Base-by-base conservation (phyloP, 2,113 vertebrate genomes). In the Platysteira castanea region DNA sequence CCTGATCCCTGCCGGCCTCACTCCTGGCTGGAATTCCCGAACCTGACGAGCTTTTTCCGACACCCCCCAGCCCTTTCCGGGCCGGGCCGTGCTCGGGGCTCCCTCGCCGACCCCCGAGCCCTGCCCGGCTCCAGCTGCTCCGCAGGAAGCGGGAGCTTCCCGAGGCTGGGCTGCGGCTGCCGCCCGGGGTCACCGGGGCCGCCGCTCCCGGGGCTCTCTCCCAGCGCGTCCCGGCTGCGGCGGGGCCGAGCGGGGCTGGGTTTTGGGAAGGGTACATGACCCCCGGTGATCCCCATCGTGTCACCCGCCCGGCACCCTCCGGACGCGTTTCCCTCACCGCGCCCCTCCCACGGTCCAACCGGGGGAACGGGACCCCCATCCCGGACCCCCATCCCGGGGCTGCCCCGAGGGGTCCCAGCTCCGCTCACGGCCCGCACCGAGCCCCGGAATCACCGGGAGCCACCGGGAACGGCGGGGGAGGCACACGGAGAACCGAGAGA, bases 1-100 rank as follows among this genome's bases (percentile, higher is more conserved):
- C 10, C 39, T 3, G 2, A 0, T 14, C 19, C 9, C 2, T 2
- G 11, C 24, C 33, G 19, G 41, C 33, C 73, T 13, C 42, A 1
- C 12, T 20, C 16, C 63, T 1, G 49, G 16, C 63, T 5, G 22
- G 1, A 2, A 15, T 6, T 6, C 64, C 52, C 61, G 9, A 31
- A 3, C 6, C 52, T 15, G 33, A 8, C 13, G 8, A 37, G 30
- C 7, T 47, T 57, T 67, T 39, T 31, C 54, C 47, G 1, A 15
- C 7, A 1, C 10, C 12, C 56, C 28, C 15, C 6, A 1, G 33
- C 20, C 2, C 11, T 10, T 86, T 90, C 79, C 90, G 37, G 5
- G 26, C 2, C 2, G 53, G 30, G 5, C 6, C 4, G 33, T 6
- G 47, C 21, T 10, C 54, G 3, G 6, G 47, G 53, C 30, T 50